phyloP scores from a whole-genome alignment of 2,888 invertebrate species.

The Eristalinus aeneus region DNA sequence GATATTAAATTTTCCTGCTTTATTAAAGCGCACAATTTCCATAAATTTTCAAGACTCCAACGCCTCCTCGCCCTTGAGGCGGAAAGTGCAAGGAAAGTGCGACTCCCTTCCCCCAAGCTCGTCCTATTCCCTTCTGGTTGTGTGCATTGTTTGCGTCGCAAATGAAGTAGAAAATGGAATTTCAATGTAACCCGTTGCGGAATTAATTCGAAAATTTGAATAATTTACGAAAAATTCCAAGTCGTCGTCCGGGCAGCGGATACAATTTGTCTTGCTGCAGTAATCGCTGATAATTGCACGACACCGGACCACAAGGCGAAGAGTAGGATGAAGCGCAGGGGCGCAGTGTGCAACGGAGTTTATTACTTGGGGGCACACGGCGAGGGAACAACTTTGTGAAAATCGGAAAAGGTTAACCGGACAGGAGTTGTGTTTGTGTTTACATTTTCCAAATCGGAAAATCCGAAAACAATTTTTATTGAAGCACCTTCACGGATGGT shows the following conservation, averaged over 20 bases:
- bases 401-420: constrained; percentile 3
- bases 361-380: background rate
- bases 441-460: constrained; percentile 1
- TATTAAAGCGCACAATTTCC: constrained; percentile 44
- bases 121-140: background rate
- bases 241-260: background rate
- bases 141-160: constrained; percentile 20
- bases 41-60: constrained; percentile 27
- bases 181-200: constrained; percentile 25
- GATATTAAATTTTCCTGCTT: constrained; percentile 39
- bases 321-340: background rate
- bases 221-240: background rate
- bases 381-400: background rate
- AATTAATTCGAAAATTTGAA: constrained; percentile 36
- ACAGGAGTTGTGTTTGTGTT: constrained; percentile 9
- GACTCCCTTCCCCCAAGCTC: background rate
- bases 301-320: background rate
- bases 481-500: background rate
- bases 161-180: constrained; percentile 44
- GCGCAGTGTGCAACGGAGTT: background rate
- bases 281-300: constrained; percentile 14
- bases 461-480: constrained; percentile 19
- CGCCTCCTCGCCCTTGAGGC: background rate
- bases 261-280: background rate
- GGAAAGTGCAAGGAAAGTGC: background rate